phyloP scores from a whole-genome alignment of 2,797 vertebrate species.

The Protonibea diacanthus region DNA sequence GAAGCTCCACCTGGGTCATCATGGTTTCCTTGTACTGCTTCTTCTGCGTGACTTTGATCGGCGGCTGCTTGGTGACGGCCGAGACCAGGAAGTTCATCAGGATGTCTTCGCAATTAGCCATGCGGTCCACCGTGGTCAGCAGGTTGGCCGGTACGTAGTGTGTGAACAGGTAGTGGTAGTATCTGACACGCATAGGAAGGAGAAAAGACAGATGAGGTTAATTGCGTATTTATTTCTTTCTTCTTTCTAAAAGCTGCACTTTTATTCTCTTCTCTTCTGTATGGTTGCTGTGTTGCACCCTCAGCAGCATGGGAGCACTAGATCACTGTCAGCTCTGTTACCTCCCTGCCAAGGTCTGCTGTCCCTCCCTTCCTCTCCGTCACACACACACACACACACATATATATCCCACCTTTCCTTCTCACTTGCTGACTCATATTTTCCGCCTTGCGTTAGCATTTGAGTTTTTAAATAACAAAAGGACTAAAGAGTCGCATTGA shows the following conservation, averaged over 20 bases:
- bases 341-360: constrained; percentile 62
- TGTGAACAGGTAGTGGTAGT: constrained; percentile 93
- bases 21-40: constrained; percentile 87
- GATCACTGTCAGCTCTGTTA: constrained; percentile 66
- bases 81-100: constrained; percentile 94
- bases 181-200: constrained; percentile 77
- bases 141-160: constrained; percentile 86
- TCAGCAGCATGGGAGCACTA: constrained; percentile 61
- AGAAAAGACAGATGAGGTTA: background rate
- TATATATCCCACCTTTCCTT: constrained; percentile 21
- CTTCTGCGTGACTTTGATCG: constrained; percentile 93
- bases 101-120: constrained; percentile 90
- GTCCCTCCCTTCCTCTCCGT: constrained; percentile 57
- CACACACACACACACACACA: constrained; percentile 4
- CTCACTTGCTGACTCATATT: constrained; percentile 29
- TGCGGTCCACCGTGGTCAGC: constrained; percentile 85
- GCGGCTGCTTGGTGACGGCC: constrained; percentile 90
- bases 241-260: constrained; percentile 11
- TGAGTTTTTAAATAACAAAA: constrained; percentile 61
- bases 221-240: constrained; percentile 1
- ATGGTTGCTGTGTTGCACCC: constrained; percentile 49
- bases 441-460: constrained; percentile 41
- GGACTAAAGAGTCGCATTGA: constrained; percentile 48
- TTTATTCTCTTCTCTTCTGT: constrained; percentile 25
- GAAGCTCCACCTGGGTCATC: constrained; percentile 81